Conservation (phyloP, 1,140 invertebrate genomes). For the Dysdera silvatica region DNA sequence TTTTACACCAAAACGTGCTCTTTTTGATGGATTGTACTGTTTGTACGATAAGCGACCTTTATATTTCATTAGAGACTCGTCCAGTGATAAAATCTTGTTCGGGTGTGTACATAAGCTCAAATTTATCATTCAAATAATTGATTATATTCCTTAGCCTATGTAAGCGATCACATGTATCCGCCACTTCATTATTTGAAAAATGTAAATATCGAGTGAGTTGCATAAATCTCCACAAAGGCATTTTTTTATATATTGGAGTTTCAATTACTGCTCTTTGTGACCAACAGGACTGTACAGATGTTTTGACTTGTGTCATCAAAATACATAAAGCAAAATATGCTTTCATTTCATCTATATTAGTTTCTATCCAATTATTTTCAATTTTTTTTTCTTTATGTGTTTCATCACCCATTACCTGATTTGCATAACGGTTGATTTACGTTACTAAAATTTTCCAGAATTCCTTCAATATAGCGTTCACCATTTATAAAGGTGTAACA, state of each 20-base stretch:
- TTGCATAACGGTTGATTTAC: neutral
- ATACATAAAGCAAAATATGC: neutral
- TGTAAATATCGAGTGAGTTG: neutral
- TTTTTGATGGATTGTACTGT: neutral
- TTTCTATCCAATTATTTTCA: neutral
- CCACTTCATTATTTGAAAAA: neutral
- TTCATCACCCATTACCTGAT: neutral
- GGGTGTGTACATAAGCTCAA: neutral
- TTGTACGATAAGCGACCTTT: neutral
- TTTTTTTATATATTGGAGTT: neutral
- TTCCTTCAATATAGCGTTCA: neutral
- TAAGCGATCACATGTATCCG: neutral
- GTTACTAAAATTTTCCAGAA: neutral
- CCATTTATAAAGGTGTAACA: neutral
- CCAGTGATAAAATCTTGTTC: neutral
- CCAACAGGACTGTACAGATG: neutral
- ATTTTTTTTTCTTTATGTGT: neutral
- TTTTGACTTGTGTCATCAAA: neutral
- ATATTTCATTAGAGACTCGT: conserved; percentile 2
- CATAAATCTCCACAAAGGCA: neutral
- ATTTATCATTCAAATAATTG: neutral
- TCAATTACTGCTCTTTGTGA: neutral
- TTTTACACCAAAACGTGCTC: neutral
- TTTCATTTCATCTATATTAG: neutral
- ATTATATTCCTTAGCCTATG: neutral